phyloP scores from a whole-genome alignment of 2,888 invertebrate species.

The Rhorus exstirpatorius region DNA sequence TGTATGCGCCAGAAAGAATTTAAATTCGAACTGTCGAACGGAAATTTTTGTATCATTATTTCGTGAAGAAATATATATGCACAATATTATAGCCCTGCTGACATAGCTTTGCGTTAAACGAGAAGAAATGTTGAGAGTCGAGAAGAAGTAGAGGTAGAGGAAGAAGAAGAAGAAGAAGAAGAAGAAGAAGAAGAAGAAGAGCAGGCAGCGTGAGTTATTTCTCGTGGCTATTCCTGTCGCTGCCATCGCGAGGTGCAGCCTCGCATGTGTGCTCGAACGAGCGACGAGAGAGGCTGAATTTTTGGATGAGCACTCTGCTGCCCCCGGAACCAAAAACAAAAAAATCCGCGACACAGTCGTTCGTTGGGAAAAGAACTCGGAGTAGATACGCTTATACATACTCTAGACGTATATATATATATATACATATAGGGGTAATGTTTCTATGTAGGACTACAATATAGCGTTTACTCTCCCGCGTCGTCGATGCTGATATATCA shows the following conservation, averaged over 20 bases:
- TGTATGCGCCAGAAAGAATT: too few species aligned
- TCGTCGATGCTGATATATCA: constrained; percentile 32
- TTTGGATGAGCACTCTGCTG: constrained; percentile 46
- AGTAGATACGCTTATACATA: constrained; percentile 10
- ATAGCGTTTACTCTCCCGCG: constrained; percentile 51
- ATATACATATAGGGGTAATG: too few species aligned
- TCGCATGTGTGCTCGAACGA: constrained; percentile 32
- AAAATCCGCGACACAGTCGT: constrained; percentile 22
- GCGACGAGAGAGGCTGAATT: constrained; percentile 48
- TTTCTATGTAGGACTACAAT: background rate
- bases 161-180: constrained; percentile 26
- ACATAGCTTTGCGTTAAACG: too few species aligned
- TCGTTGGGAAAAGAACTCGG: constrained; percentile 30
- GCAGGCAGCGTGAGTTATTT: constrained; percentile 41
- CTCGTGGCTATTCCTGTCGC: constrained; percentile 47
- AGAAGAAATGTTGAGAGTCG: background rate
- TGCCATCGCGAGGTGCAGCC: constrained; percentile 38
- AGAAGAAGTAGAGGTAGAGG: constrained; percentile 11
- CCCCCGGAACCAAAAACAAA: constrained; percentile 15
- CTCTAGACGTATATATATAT: constrained; percentile 20
- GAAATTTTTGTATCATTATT: too few species aligned
- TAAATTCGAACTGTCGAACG: too few species aligned
- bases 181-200: background rate
- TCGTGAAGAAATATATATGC: too few species aligned
- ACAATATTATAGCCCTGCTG: too few species aligned